A percentile compares a stretch with the other conserved stretches of the same genome.
These are phyloP conservation scores for Bombus haemorrhoidalis DNA, from an alignment of 1,140 invertebrate genomes.

Conservation along the genomic window DNA sequence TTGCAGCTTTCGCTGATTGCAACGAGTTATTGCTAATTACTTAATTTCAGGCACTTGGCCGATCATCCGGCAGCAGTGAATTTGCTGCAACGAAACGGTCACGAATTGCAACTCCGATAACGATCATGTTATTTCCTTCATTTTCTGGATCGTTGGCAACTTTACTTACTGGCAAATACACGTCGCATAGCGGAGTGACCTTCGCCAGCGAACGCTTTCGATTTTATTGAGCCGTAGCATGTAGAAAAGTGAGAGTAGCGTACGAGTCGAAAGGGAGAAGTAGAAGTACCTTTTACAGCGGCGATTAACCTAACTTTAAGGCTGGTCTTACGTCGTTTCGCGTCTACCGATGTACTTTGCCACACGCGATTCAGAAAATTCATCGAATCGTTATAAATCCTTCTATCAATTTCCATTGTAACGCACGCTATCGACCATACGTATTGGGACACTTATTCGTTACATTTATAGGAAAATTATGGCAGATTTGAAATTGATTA, in stretches of 20 bases:
- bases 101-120: background rate
- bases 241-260: conserved; percentile 37
- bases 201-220: conserved; percentile 13
- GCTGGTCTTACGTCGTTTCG: background rate
- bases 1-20: background rate
- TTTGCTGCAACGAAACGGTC: background rate
- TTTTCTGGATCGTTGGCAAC: background rate
- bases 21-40: background rate
- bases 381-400: background rate
- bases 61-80: background rate
- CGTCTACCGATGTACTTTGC: background rate
- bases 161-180: background rate
- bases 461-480: no score
- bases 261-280: conserved; percentile 5
- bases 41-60: background rate
- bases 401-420: background rate
- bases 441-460: no score
- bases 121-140: background rate
- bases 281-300: conserved; percentile 10
- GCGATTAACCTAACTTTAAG: background rate
- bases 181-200: background rate
- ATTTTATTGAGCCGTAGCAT: background rate
- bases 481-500: no score
- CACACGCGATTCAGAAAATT: background rate
- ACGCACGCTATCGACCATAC: no score